phyloP scores from a whole-genome alignment of 2,113 vertebrate species.

The Ictalurus punctatus region DNA sequence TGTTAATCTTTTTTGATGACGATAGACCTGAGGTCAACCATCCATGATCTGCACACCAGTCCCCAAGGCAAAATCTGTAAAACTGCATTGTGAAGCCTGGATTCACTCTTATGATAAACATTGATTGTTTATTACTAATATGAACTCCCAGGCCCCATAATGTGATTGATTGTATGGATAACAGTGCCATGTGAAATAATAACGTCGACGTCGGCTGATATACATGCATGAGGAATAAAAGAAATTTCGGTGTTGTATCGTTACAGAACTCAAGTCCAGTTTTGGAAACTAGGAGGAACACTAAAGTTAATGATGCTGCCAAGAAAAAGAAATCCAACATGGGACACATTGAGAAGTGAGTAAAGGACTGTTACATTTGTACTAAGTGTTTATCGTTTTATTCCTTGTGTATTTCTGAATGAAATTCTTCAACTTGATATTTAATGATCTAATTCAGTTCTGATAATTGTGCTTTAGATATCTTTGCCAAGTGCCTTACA shows the following conservation, averaged over 20 bases:
- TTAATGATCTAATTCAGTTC: not conserved
- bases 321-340: conserved; percentile 68
- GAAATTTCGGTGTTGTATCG: not conserved
- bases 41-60: not conserved
- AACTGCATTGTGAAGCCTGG: not conserved
- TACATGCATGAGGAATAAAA: not conserved
- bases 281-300: conserved; percentile 44
- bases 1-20: not conserved
- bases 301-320: conserved; percentile 23
- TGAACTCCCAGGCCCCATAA: not conserved
- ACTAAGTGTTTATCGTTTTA: not conserved
- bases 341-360: conserved; percentile 86
- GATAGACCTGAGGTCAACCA: not conserved
- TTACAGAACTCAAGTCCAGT: conserved; percentile 61
- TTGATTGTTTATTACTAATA: not conserved
- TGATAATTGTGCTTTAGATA: conserved; percentile 59
- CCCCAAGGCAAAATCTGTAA: not conserved
- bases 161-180: not conserved
- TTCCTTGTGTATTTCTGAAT: not conserved
- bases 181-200: not conserved
- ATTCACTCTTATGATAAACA: not conserved
- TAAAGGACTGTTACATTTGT: not conserved
- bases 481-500: conserved; percentile 58
- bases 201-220: too few relatives aligned
- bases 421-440: not conserved